Evolutionary conservation across 2,113 vertebrate genomes (phyloP).

Genomic region (Echinops telfairi): DNA sequence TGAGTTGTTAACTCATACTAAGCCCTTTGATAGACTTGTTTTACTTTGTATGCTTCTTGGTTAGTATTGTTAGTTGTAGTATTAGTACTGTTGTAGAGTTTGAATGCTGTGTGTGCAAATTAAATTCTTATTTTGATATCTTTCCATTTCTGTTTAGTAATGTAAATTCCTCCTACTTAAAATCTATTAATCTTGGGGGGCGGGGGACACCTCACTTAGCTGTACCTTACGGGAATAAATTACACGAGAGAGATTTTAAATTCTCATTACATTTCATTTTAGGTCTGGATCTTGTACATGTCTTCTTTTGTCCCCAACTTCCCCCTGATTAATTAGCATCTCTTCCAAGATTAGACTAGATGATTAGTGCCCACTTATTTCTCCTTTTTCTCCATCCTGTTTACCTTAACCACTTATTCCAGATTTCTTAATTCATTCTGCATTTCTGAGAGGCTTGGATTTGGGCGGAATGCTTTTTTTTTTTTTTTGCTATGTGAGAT

Average conservation of each 20-base stretch:
- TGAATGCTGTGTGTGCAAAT: conserved; percentile 76
- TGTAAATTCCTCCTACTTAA: conserved; percentile 70
- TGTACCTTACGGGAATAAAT: conserved; percentile 76
- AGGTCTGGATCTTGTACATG: conserved; percentile 65
- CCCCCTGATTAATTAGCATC: conserved; percentile 68
- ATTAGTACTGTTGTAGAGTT: conserved; percentile 47
- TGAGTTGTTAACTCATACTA: conserved; percentile 1
- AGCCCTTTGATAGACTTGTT: conserved; percentile 43
- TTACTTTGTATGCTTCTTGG: conserved; percentile 42
- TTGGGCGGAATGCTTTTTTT: conserved; percentile 37
- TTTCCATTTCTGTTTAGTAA: conserved; percentile 80
- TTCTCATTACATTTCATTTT: conserved; percentile 71
- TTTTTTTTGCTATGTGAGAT: conserved; percentile 40
- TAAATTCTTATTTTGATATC: conserved; percentile 80
- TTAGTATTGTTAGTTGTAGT: no score
- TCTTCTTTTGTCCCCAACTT: background rate
- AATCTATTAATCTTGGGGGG: conserved; percentile 70
- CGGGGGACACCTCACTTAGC: conserved; percentile 64
- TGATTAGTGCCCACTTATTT: conserved; percentile 72
- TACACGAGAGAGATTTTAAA: conserved; percentile 68
- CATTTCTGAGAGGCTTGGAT: background rate
- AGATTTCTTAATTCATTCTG: conserved; percentile 68
- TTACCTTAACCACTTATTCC: conserved; percentile 56
- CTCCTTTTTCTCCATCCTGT: conserved; percentile 28
- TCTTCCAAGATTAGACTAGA: conserved; percentile 73